Conservation (phyloP, 2,797 vertebrate species). For the Eulemur albifrons region DNA sequence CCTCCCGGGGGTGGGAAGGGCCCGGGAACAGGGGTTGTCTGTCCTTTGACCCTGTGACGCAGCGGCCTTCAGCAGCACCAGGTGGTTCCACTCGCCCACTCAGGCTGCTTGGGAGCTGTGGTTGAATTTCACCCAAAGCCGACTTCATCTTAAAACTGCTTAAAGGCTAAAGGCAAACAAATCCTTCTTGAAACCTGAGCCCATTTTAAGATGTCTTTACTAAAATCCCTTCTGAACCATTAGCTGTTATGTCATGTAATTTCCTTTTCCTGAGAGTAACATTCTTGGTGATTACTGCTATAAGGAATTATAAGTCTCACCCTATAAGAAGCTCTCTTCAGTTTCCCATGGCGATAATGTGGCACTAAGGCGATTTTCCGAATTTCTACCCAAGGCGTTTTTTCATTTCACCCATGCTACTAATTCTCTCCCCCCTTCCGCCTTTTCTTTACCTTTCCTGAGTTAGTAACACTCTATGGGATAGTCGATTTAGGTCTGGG, state of each 20-base stretch:
- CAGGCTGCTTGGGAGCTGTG: not conserved
- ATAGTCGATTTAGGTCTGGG: not conserved
- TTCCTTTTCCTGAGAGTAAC: conserved; percentile 30
- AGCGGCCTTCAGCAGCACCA: not conserved
- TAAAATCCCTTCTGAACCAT: conserved; percentile 52
- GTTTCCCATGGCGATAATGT: conserved; percentile 48
- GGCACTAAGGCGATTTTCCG: conserved; percentile 54
- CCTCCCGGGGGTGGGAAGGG: not conserved
- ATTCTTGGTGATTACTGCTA: conserved; percentile 18
- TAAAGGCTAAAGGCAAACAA: conserved; percentile 62
- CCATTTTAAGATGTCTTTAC: conserved; percentile 60
- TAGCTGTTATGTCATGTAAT: conserved; percentile 39
- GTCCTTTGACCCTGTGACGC: no score
- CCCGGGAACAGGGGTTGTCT: not conserved
- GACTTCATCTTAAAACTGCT: conserved; percentile 24
- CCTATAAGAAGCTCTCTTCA: not conserved
- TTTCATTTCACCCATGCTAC: not conserved
- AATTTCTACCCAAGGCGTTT: conserved; percentile 54
- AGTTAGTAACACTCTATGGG: not conserved
- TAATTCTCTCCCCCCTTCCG: not conserved
- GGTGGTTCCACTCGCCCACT: not conserved
- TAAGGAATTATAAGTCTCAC: conserved; percentile 47
- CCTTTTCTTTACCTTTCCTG: not conserved
- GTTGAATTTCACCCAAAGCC: not conserved
- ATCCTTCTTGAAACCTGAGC: conserved; percentile 62